Evolutionary conservation across 1,140 invertebrate genomes (phyloP).

Genomic region (Apis laboriosa): DNA sequence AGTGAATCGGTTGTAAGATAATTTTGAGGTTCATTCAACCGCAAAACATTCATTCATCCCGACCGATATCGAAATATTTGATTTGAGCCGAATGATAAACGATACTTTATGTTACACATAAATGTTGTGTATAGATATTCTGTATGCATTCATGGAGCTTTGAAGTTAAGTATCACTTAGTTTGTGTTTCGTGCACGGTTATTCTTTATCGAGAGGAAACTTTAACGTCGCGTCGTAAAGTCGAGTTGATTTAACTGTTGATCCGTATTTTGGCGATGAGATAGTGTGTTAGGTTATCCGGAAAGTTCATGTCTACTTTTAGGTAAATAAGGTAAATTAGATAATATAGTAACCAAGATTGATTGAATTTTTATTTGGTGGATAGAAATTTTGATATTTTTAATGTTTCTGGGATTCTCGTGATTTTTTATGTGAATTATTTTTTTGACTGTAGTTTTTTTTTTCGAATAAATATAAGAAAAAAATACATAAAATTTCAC

Average conservation of each 20-base stretch:
- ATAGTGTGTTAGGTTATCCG: too few relatives aligned
- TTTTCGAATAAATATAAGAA: too few relatives aligned
- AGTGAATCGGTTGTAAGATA: neutral
- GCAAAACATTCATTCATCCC: neutral
- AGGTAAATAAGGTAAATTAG: too few relatives aligned
- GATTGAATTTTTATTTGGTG: too few relatives aligned
- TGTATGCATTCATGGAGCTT: neutral
- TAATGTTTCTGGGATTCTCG: too few relatives aligned
- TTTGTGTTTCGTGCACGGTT: neutral
- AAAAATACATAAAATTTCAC: too few relatives aligned
- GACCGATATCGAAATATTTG: neutral
- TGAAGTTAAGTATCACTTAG: neutral
- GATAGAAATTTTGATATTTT: too few relatives aligned
- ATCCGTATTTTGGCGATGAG: neutral
- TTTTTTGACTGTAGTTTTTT: too few relatives aligned
- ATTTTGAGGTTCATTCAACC: neutral
- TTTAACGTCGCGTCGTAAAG: neutral
- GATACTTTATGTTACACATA: neutral
- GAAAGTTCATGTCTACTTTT: too few relatives aligned
- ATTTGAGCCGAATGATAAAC: neutral
- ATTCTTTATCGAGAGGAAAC: neutral
- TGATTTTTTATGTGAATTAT: too few relatives aligned
- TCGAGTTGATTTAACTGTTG: neutral
- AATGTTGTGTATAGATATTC: too few relatives aligned
- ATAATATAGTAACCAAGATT: too few relatives aligned